Evolutionary conservation across 2,797 vertebrate species (phyloP).

Genomic region (Microcaecilia unicolor): DNA sequence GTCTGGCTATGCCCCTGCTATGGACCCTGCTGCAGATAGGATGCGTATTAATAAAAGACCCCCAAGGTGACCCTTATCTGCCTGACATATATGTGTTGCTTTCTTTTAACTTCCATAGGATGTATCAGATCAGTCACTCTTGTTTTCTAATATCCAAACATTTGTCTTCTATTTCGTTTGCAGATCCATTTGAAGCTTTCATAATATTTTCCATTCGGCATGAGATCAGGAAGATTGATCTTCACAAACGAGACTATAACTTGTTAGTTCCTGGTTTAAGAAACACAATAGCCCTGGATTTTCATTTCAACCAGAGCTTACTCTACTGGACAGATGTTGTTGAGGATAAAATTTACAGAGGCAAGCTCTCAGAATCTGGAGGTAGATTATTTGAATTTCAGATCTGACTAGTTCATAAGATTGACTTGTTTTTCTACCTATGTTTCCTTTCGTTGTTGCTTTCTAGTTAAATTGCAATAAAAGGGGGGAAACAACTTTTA

Average conservation of each 20-base stretch:
- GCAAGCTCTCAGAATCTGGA: slow-evolving; percentile 83
- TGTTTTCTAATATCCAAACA: slow-evolving; percentile 4
- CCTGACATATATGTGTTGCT: slow-evolving; percentile 4
- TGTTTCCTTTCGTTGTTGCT: no score
- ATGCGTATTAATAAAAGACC: no score
- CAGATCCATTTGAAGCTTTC: slow-evolving; percentile 97
- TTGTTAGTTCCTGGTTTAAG: slow-evolving; percentile 88
- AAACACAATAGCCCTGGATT: slow-evolving; percentile 96
- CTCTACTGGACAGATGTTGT: slow-evolving; percentile 98
- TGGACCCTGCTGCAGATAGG: no score
- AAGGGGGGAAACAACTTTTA: no score
- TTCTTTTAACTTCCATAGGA: neutral
- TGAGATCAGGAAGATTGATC: slow-evolving; percentile 94
- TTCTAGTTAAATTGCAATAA: no score
- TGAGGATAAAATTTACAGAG: slow-evolving; percentile 96
- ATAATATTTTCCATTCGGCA: slow-evolving; percentile 98
- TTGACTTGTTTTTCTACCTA: no score
- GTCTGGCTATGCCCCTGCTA: no score
- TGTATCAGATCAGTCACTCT: neutral
- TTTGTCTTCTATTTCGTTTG: slow-evolving; percentile 24
- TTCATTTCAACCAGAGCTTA: slow-evolving; percentile 89
- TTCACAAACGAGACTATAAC: slow-evolving; percentile 95
- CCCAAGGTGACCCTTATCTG: no score
- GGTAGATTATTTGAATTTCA: no score
- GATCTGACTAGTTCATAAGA: no score